These are phyloP conservation scores for Aspidiotus rigidus DNA, from an alignment of 2,888 invertebrate genomes.

Conservation along the genomic window DNA sequence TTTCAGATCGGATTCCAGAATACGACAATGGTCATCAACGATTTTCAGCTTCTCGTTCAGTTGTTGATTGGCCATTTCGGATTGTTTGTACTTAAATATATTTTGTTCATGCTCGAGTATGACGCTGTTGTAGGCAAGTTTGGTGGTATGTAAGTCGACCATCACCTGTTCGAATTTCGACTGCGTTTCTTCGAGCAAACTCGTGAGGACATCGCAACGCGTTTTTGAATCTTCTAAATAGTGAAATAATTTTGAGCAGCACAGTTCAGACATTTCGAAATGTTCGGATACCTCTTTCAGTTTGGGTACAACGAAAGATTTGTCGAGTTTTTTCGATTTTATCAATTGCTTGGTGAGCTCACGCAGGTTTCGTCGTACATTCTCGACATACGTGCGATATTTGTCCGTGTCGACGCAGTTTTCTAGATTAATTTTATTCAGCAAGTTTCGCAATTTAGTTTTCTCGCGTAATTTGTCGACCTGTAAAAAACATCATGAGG, in stretches of 20 bases:
- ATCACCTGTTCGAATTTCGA: conserved; percentile 29
- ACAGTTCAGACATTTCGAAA: conserved; percentile 29
- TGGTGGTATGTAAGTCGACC: conserved; percentile 23
- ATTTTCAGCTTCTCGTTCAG: conserved; percentile 9
- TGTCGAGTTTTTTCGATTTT: conserved; percentile 23
- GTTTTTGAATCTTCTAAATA: conserved; percentile 6
- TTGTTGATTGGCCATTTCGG: conserved; percentile 12
- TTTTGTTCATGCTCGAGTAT: conserved; percentile 28
- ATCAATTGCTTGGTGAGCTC: conserved; percentile 22
- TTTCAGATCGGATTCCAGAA: conserved; percentile 3
- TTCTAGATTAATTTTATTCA: conserved; percentile 25
- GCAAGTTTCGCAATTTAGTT: conserved; percentile 25
- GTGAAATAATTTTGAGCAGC: conserved; percentile 15
- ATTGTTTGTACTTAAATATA: conserved; percentile 24
- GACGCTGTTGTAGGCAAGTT: conserved; percentile 27
- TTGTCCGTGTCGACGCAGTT: conserved; percentile 27
- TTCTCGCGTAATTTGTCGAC: conserved; percentile 25
- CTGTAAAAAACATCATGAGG: neutral
- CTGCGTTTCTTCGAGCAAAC: conserved; percentile 28
- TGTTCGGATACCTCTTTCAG: conserved; percentile 37
- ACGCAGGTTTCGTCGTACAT: conserved; percentile 12
- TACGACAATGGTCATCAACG: neutral
- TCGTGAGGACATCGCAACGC: conserved; percentile 23
- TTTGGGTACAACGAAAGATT: conserved; percentile 11
- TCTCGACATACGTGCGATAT: conserved; percentile 20